Base-by-base conservation (phyloP, 2,888 invertebrate genomes). In the Erebia epiphron region DNA sequence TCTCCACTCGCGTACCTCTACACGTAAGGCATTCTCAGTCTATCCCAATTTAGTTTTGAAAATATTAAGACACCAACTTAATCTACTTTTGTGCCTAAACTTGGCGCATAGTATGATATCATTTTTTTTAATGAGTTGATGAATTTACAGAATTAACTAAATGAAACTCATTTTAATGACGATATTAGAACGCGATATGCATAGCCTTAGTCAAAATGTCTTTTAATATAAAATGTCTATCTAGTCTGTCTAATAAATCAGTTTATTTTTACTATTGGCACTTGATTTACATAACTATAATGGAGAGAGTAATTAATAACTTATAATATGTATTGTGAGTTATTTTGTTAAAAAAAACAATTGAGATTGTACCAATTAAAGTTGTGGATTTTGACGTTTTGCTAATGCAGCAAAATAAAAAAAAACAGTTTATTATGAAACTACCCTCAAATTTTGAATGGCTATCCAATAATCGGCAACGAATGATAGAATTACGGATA, bases 21-120 rank as follows among this genome's bases (percentile, higher is more conserved):
- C 67, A 69, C 49, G 56, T 70, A 73, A 73, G 73, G 73, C 73
- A 61, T 54, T 65, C 56, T 46, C 46, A 63, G n/a, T 73, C 70
- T 70, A 67, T 72, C 43, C 70, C 69, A 63, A 63, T 46, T 14
- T 52, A 52, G 5, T n/a, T 52, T n/a, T 16, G 16, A 52, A n/a
- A 52, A 8, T n/a, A n/a, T 16, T 52, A 16, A 3, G n/a, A n/a
- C 16, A n/a, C 52, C 14, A 7, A 52, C 5, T 7, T 46, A 52
- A 16, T 8, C 50, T 16, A 16, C n/a, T 7, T 57, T 57, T 57
- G 56, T 26, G 26, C 26, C 13, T 13, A 57, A 26, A 52, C 16
- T 52, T n/a, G 16, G 52, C 16, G 52, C 52, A 8, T 16, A n/a
- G n/a, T n/a, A n/a, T n/a, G 52, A 52, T 52, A 26, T 26, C 21